phyloP scores from a whole-genome alignment of 2,888 invertebrate genomes.

The Pocota personata region DNA sequence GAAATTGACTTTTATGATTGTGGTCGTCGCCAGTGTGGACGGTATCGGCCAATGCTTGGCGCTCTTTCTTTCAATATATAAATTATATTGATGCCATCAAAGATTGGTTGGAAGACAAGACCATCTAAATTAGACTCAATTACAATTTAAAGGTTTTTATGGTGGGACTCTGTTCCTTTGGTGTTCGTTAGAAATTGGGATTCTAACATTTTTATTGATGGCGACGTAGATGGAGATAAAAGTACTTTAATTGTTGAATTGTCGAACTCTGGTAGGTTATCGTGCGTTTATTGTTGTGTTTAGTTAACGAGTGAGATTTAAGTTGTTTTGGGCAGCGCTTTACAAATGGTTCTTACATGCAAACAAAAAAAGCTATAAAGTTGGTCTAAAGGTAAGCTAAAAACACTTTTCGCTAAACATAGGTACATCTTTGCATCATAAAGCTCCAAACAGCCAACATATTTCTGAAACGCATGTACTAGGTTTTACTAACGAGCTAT shows the following conservation, averaged over 20 bases:
- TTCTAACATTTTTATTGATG: slow-evolving; percentile 50
- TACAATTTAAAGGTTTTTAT: slow-evolving; percentile 53
- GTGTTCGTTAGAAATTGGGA: slow-evolving; percentile 46
- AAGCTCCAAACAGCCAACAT: no score
- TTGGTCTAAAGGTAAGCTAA: no score
- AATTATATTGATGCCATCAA: slow-evolving; percentile 60
- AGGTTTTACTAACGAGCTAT: no score
- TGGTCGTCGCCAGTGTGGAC: neutral
- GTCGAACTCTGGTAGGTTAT: neutral
- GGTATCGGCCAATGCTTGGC: neutral
- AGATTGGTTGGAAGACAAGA: slow-evolving; percentile 10
- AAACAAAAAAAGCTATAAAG: no score
- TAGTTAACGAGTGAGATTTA: slow-evolving; percentile 20
- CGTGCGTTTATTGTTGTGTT: slow-evolving; percentile 16
- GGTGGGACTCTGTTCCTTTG: slow-evolving; percentile 32
- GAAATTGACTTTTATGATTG: slow-evolving; percentile 60
- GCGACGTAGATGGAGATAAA: slow-evolving; percentile 35
- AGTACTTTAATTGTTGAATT: slow-evolving; percentile 25
- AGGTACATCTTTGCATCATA: no score
- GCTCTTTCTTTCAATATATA: slow-evolving; percentile 18
- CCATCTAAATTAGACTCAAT: slow-evolving; percentile 70
- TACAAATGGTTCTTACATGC: neutral
- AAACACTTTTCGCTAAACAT: no score
- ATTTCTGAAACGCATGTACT: no score
- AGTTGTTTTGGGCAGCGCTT: slow-evolving; percentile 1